A percentile compares a stretch with the other conserved stretches of the same genome.
These are phyloP conservation scores for Megaptera novaeangliae DNA, from an alignment of 2,113 vertebrate species.

Conservation along the genomic window DNA sequence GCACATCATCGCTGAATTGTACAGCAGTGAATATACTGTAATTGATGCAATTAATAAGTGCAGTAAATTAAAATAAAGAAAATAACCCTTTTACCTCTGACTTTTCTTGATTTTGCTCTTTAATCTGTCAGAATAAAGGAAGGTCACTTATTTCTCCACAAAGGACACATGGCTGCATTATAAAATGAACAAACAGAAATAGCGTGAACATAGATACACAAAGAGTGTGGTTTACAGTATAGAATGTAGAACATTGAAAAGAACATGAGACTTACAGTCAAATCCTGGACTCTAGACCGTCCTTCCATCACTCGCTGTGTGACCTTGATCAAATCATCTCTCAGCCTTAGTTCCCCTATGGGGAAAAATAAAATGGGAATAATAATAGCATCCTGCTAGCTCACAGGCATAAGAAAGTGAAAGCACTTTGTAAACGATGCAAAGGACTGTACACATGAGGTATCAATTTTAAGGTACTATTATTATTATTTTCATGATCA, in stretches of 20 bases:
- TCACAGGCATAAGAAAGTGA: neutral
- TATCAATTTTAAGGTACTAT: slow-evolving; percentile 50
- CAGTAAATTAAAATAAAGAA: neutral
- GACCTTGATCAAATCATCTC: slow-evolving; percentile 30
- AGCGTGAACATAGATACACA: neutral
- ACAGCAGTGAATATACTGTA: neutral
- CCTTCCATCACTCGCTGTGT: neutral
- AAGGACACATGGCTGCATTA: neutral
- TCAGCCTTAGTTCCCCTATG: neutral
- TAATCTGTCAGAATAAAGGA: neutral
- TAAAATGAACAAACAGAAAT: neutral
- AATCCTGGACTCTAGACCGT: neutral
- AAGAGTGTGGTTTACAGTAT: neutral
- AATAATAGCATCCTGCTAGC: neutral
- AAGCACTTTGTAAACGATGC: slow-evolving; percentile 28
- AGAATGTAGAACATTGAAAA: neutral
- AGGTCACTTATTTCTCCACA: neutral
- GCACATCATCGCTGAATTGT: neutral
- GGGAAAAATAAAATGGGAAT: neutral
- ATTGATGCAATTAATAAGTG: neutral
- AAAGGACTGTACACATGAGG: neutral
- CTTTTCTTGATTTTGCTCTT: neutral
- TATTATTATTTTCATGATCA: slow-evolving; percentile 65
- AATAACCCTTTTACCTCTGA: neutral
- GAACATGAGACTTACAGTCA: neutral